Base-by-base conservation (phyloP, 2,113 vertebrate species). In the Oncorhynchus tshawytscha region DNA sequence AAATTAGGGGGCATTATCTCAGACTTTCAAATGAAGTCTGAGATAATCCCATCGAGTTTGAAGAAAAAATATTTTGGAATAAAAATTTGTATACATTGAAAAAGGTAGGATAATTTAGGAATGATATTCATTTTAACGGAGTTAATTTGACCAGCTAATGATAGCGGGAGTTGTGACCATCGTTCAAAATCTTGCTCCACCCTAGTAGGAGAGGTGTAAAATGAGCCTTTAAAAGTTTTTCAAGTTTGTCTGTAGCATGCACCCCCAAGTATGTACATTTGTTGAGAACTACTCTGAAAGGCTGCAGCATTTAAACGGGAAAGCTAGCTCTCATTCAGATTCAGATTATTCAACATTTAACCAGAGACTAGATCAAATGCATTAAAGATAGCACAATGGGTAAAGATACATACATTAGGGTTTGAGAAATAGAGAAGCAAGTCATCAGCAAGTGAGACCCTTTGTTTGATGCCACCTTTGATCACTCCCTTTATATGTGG, bases 281-380 rank as follows among this genome's bases (percentile, higher is more conserved):
- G 51, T 71, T 27, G 24, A 39, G 39, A 39, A 39, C 39, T 39
- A 39, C 39, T 39, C 39, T 39, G 39, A 39, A 9, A 39, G 39
- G 65, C 29, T 34, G 60, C 75, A 49, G 24, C 70, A 34, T 68
- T 69, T 69, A 69, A 34, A 69, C 20, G 67, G 34, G 7, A 13
- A 69, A 54, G 39, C 8, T n/a, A n/a, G 69, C 48, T 39, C 39
- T 45, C 48, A 54, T 69, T 69, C 34, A 49, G 49, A 24, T 71
- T n/a, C n/a, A n/a, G n/a, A n/a, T n/a, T n/a, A n/a, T n/a, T n/a
- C n/a, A 27, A 45, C 69, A 54, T 71, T 39, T 51, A 54, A 45
- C 69, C 60, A 71, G 48, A 71, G 18, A 71, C 15, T 11, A 51
- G 39, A 71, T 22, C 39, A 39, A 39, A 39, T 39, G 39, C 39